Conservation (phyloP, 2,888 invertebrate genomes). For the Pogonocherus hispidulus region DNA sequence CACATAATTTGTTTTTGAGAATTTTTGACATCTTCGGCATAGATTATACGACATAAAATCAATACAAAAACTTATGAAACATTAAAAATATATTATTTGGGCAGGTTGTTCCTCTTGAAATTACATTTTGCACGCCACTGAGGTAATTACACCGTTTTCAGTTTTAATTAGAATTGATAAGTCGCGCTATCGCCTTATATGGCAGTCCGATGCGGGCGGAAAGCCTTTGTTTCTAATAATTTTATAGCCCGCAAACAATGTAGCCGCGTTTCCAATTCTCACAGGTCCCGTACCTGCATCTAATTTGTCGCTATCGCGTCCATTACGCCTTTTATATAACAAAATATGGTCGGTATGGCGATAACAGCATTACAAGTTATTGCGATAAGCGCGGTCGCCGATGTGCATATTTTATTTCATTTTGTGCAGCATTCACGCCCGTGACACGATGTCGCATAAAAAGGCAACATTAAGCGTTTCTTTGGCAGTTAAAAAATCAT, state of each 20-base stretch:
- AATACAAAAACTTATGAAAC: too few species aligned
- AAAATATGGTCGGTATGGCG: slow-evolving; percentile 11
- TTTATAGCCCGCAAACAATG: slow-evolving; percentile 36
- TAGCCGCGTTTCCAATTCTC: neutral
- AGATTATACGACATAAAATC: too few species aligned
- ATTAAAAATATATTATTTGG: too few species aligned
- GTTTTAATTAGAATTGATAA: slow-evolving; percentile 46
- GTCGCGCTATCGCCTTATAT: slow-evolving; percentile 40
- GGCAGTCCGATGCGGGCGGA: slow-evolving; percentile 47
- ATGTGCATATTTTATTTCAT: slow-evolving; percentile 17
- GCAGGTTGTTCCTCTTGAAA: too few species aligned
- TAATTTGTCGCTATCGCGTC: slow-evolving; percentile 22
- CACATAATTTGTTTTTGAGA: too few species aligned
- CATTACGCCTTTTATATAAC: slow-evolving; percentile 15
- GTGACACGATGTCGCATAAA: slow-evolving; percentile 25
- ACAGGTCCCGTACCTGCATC: slow-evolving; percentile 25
- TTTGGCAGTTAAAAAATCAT: slow-evolving; percentile 21
- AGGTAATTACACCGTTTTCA: slow-evolving; percentile 37
- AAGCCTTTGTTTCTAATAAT: slow-evolving; percentile 44
- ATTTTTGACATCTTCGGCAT: too few species aligned
- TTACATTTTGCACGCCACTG: neutral
- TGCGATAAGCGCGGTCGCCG: slow-evolving; percentile 4
- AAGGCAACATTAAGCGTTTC: slow-evolving; percentile 14
- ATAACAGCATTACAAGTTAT: slow-evolving; percentile 23
- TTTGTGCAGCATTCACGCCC: slow-evolving; percentile 9